These are phyloP conservation scores for Mesorhabditis belari DNA, from an alignment of 2,888 invertebrate species.

Conservation along the genomic window DNA sequence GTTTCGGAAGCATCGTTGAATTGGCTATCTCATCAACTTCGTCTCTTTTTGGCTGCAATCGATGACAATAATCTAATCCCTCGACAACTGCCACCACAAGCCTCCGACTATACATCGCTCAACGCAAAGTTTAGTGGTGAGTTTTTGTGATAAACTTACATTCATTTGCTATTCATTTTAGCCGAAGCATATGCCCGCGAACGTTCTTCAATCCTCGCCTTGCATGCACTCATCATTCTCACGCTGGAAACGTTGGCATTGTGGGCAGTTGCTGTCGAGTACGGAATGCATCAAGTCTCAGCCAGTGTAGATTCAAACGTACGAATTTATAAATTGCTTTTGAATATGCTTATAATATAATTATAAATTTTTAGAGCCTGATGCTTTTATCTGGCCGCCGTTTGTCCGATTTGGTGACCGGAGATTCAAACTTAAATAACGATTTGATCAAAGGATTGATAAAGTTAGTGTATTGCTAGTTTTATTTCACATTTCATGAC, in stretches of 20 bases:
- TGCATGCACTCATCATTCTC: neutral
- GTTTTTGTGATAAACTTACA: too few species aligned
- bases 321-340: conserved; percentile 11
- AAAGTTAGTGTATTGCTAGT: conserved; percentile 12
- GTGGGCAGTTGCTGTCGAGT: conserved; percentile 85
- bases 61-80: conserved; percentile 42
- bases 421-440: conserved; percentile 18
- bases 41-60: conserved; percentile 15
- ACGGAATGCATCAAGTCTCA: conserved; percentile 69
- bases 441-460: conserved; percentile 34
- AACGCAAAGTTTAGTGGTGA: neutral
- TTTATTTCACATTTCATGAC: conserved; percentile 66
- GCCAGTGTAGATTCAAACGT: conserved; percentile 23
- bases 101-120: neutral
- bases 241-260: conserved; percentile 78
- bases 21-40: conserved; percentile 8
- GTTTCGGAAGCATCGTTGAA: conserved; percentile 11
- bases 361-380: neutral
- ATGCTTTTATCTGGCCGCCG: neutral
- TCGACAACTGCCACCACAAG: neutral
- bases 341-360: too few species aligned
- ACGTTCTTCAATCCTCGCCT: neutral
- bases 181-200: conserved; percentile 3
- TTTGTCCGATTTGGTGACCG: conserved; percentile 30
- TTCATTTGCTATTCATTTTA: neutral